phyloP scores from a whole-genome alignment of 2,113 vertebrate genomes.

The Cyphomyrus discorhynchus region DNA sequence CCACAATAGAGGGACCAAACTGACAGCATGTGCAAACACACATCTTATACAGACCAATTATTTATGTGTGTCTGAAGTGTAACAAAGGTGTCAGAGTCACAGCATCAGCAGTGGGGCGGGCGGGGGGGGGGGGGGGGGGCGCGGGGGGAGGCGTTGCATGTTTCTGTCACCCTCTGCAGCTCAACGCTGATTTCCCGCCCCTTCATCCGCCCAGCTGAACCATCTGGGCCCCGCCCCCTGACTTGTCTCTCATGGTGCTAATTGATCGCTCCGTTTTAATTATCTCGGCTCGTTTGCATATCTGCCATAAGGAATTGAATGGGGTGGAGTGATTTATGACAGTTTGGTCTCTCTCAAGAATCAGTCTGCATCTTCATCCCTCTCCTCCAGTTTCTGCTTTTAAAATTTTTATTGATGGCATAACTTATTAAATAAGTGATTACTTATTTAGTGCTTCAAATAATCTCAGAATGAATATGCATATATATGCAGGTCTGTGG shows the following conservation, averaged over 20 bases:
- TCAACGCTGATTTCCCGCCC: not conserved
- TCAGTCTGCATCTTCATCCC: constrained; percentile 56
- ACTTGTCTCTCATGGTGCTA: constrained; percentile 48
- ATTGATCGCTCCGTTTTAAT: constrained; percentile 59
- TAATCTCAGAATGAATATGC: constrained; percentile 73
- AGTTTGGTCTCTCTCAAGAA: constrained; percentile 35
- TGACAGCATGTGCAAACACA: not conserved
- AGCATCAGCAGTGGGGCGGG: not conserved
- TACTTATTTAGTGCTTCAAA: constrained; percentile 76
- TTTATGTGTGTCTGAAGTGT: not conserved
- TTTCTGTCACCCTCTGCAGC: not conserved
- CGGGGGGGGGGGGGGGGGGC: not conserved
- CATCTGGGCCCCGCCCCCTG: constrained; percentile 30
- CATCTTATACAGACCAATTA: not conserved
- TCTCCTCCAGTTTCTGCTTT: constrained; percentile 66
- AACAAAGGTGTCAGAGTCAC: not conserved
- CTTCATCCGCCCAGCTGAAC: constrained; percentile 31
- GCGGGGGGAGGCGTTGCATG: not conserved
- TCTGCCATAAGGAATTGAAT: constrained; percentile 55
- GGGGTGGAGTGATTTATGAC: constrained; percentile 63
- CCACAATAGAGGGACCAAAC: not conserved
- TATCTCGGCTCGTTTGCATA: constrained; percentile 56
- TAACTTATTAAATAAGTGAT: constrained; percentile 76
- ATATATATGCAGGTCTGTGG: constrained; percentile 65
- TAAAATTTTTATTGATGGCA: constrained; percentile 73